Conservation (phyloP, 2,113 vertebrate species). For the cat (Felis catus) region F.catus_Fca126_mat1.0 CM031412.1:218310501-218311000, state of each 20-base stretch:
- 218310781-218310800: not conserved
- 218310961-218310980: not conserved
- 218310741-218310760: no score
- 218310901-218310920: not conserved
- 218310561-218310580: no score
- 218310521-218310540: not conserved
- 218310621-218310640: not conserved
- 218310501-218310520: not conserved
- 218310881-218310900: not conserved
- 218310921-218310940: not conserved
- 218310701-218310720: not conserved
- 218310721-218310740: not conserved
- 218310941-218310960: not conserved
- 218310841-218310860: not conserved
- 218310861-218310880: not conserved
- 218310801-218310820: not conserved
- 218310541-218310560: not conserved
- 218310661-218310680: not conserved
- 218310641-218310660: not conserved
- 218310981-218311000: not conserved
- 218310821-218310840: no score
- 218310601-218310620: not conserved
- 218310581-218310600: not conserved
- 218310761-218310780: not conserved
- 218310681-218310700: not conserved